Evolutionary conservation across 2,113 vertebrate genomes (phyloP), one percentile per base, ranked within the genome.

Genomic region (Nibea coibor): DNA sequence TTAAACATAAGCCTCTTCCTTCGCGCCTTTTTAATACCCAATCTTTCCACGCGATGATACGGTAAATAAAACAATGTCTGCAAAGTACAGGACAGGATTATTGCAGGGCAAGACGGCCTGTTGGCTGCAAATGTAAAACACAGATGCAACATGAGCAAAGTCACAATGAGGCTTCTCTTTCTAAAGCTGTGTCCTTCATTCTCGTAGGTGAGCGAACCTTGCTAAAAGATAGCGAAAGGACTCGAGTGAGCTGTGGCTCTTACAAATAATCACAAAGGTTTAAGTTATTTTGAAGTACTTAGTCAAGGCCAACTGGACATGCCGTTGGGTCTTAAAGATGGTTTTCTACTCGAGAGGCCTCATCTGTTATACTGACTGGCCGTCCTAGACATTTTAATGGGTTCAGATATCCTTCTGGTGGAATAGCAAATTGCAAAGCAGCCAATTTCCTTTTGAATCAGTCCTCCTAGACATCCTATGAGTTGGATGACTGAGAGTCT

Each of bases 1-100:
- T 86, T 16, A 53, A 83, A 19, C 75, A 67, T 26, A 15, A 71
- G 59, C 70, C 64, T 72, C 31, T 39, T 53, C 31, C 47, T 59
- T 65, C 22, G 9, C 12, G 10, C 72, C 28, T 56, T 64, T 64
- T 50, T 26, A 35, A 81, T 26, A 0, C 2, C 35, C 66, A 19
- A 58, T 76, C 57, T 68, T 67, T 79, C 78, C 45, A n/a, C 16
- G 10, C 10, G 31, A 28, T 54, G 28, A 64, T 6, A n/a, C 5
- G 17, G 7, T n/a, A 35, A 61, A 77, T 57, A 24, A 15, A 61
- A 53, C 58, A 39, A 39, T 59, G 43, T 57, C 83, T 78, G 0
- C 17, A 69, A 74, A 24, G 7, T 31, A 69, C 63, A 82, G 62
- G 3, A 0, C 12, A 17, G 62, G 63, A 24, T 64, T 57, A 63